Evolutionary conservation across 2,888 invertebrate species (phyloP), one percentile per base, ranked within the genome.

Genomic region (Holacanthella duospinosa): DNA sequence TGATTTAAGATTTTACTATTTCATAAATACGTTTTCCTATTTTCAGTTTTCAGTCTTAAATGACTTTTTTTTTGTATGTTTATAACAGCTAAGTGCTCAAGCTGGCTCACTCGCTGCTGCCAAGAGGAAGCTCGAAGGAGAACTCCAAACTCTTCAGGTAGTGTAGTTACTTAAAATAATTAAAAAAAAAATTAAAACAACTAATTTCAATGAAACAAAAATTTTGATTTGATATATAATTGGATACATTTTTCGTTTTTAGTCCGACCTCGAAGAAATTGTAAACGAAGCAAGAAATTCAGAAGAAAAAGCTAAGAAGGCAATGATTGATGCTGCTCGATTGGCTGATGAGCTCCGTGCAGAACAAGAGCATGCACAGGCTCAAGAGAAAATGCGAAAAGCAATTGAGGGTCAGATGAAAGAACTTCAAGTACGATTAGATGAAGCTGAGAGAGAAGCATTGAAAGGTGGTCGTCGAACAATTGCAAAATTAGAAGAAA

Each of bases 321-420:
- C 80, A 48, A 78, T 80, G 76, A 76, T 78, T 62, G 83, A 83
- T 74, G 82, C 82, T 65, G 80, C 82, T 66, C 77, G 82, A 66
- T 77, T 68, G 67, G 69, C 77, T 74, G 96, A 97, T 83, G 97
- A 99, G 84, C 96, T 99, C 81, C 77, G 82, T 55, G 81, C 80
- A 68, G 83, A 83, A 74, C 83, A 83, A 74, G 83, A 83, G 67
- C 83, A 91, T 86, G 93, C 96, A 75, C 97, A 99, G 80, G 97
- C 97, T 82, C 89, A 97, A 77, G 97, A 97, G 81, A 99, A 99
- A 85, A 89, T 93, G 75, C 88, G 95, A 80, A 96, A 96, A 82
- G 91, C 96, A 75, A 85, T 99, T 78, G 97, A 99, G 81, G 89
- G 94, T 79, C 97, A 99, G 82, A 99, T 97, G 82, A 97, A 99